These are phyloP conservation scores for Trematomus loennbergii DNA, from an alignment of 2,113 vertebrate species.

Conservation along the genomic window DNA sequence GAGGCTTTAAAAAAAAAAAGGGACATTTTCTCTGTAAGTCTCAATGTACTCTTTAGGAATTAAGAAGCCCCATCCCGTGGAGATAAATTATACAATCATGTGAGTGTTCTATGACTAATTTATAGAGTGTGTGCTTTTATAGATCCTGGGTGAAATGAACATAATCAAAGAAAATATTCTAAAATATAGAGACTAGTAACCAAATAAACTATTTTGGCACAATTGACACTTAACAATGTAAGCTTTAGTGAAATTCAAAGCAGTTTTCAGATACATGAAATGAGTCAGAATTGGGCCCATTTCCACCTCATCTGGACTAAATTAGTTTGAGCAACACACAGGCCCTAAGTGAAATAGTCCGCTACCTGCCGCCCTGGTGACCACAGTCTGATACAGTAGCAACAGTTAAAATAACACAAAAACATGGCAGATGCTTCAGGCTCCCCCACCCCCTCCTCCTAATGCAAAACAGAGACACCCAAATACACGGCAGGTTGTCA, in stretches of 20 bases:
- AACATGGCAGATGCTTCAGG: constrained; percentile 79
- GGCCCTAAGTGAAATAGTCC: constrained; percentile 77
- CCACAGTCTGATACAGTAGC: constrained; percentile 84
- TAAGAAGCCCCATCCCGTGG: not conserved
- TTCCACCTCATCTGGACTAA: constrained; percentile 83
- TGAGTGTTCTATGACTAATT: not conserved
- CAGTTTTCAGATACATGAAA: constrained; percentile 73
- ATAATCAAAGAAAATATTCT: constrained; percentile 39
- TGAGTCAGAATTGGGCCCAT: constrained; percentile 74
- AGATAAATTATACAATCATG: constrained; percentile 11
- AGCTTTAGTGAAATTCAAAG: constrained; percentile 52
- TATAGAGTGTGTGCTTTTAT: constrained; percentile 20
- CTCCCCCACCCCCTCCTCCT: constrained; percentile 49
- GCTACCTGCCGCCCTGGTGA: constrained; percentile 82
- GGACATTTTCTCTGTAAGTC: constrained; percentile 33
- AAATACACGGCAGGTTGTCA: constrained; percentile 34
- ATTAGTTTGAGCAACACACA: constrained; percentile 79
- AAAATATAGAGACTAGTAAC: constrained; percentile 48
- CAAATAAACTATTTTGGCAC: constrained; percentile 39
- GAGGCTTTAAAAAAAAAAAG: constrained; percentile 89
- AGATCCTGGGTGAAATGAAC: constrained; percentile 4
- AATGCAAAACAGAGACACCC: constrained; percentile 79
- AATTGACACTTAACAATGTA: constrained; percentile 50
- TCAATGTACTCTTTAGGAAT: constrained; percentile 6
- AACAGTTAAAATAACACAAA: constrained; percentile 84